Evolutionary conservation across 1,140 invertebrate genomes (phyloP), one percentile per base, ranked within the genome.

Genomic region (Octopus sinensis): DNA sequence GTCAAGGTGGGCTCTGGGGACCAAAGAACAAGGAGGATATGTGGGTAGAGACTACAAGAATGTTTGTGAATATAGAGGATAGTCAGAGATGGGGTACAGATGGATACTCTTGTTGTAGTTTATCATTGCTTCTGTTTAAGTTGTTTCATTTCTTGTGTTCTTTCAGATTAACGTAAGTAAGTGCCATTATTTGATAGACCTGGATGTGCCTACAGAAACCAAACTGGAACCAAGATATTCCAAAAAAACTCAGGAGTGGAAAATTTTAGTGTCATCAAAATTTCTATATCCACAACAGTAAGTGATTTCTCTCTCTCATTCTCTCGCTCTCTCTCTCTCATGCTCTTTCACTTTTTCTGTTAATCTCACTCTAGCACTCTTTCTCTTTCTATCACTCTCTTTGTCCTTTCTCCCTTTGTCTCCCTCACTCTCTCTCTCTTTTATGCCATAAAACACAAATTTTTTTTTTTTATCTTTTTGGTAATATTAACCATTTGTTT

Each of bases 151-250:
- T 89, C 88, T 83, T 90, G 81, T 87, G 83, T 86, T 92, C 84
- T 93, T 95, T 84, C 93, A 97, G 93, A 92, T 90, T 56, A 87
- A 89, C 80, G 81, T 89, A 43, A 88, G 82, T n/a, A 84, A 81
- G 52, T 92, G 91, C 85, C 88, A 91, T 80, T 92, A 91, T 82
- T 90, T 99, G 10, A 92, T 99, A 75, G 97, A 98, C 90, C 92
- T 96, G 9, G 95, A 98, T 90, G 89, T 94, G n/a, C 93, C 93
- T 1, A 92, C 91, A 83, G 93, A 94, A 79, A 94, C 94, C 17
- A 84, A 89, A 6, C 87, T 94, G 43, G 96, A 98, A 90, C 96
- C 96, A 1, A 94, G 94, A 84, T 98, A 98, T 92, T 93, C 95
- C 9, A 91, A 92, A 82, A 91, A 94, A 84, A 91, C 89, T 4